A percentile compares a stretch with the other conserved stretches of the same genome.
Evolutionary conservation across 2,797 vertebrate genomes (phyloP).

Genomic region (Liparis tanakae): DNA sequence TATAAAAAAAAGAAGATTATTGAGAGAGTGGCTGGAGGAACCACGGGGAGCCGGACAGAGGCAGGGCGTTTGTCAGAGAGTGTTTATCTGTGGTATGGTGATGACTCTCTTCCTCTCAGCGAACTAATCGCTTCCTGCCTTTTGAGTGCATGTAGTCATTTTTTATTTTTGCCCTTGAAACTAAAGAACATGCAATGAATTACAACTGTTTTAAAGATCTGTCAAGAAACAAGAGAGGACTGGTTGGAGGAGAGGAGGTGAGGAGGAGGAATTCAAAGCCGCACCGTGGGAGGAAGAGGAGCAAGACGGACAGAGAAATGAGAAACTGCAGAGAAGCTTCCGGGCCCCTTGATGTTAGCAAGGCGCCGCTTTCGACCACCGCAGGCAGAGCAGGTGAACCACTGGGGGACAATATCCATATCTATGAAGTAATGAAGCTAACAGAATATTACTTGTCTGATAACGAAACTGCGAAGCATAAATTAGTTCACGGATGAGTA

Average conservation of each 20-base stretch:
- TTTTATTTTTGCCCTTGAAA: constrained; percentile 65
- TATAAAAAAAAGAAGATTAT: constrained; percentile 28
- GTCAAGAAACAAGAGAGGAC: constrained; percentile 64
- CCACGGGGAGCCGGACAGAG: constrained; percentile 58
- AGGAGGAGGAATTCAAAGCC: constrained; percentile 47
- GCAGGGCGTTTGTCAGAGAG: constrained; percentile 71
- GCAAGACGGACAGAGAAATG: constrained; percentile 42
- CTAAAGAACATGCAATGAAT: constrained; percentile 69
- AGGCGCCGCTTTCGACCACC: constrained; percentile 17
- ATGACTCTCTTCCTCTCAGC: constrained; percentile 80
- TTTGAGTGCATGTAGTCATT: constrained; percentile 62
- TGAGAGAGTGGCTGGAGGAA: constrained; percentile 48
- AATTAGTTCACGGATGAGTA: background rate
- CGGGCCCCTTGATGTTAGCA: constrained; percentile 57
- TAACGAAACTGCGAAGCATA: constrained; percentile 1
- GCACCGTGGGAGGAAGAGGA: constrained; percentile 40
- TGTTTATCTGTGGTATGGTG: constrained; percentile 79
- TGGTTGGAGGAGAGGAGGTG: constrained; percentile 49
- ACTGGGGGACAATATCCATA: constrained; percentile 10
- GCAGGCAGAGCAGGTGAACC: constrained; percentile 15
- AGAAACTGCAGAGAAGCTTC: constrained; percentile 50
- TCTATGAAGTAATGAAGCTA: constrained; percentile 7
- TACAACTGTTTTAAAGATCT: constrained; percentile 65
- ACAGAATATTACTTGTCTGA: constrained; percentile 3
- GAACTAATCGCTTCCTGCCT: constrained; percentile 78